Evolutionary conservation across 2,113 vertebrate species (phyloP).

Genomic region (Carettochelys insculpta): DNA sequence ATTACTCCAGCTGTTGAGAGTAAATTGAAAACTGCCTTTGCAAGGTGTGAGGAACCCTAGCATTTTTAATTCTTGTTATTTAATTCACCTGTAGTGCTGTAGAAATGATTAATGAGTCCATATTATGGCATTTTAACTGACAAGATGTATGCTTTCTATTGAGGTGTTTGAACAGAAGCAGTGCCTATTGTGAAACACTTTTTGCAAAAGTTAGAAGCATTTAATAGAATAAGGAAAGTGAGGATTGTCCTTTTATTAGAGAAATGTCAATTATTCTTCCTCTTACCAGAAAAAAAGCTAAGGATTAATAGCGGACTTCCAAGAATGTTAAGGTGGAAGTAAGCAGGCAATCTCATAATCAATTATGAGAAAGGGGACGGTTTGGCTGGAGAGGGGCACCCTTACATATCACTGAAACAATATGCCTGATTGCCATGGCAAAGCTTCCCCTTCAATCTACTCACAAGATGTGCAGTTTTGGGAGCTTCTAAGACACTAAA

Average conservation of each 20-base stretch:
- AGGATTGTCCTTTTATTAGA: constrained; percentile 29
- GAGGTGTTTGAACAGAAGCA: constrained; percentile 8
- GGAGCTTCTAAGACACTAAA: constrained; percentile 51
- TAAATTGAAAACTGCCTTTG: constrained; percentile 25
- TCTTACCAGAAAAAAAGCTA: constrained; percentile 34
- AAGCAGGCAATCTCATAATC: constrained; percentile 33
- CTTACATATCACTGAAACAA: constrained; percentile 19
- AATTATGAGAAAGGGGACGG: no score
- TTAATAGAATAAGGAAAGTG: constrained; percentile 55
- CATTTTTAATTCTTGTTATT: constrained; percentile 45
- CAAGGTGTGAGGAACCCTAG: neutral
- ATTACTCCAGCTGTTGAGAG: constrained; percentile 7
- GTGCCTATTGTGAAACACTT: constrained; percentile 1
- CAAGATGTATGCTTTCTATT: constrained; percentile 37
- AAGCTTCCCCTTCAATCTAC: constrained; percentile 42
- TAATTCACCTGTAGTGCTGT: constrained; percentile 29
- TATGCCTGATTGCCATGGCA: constrained; percentile 15
- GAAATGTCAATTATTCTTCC: constrained; percentile 49
- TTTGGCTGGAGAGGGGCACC: no score
- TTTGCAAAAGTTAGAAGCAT: constrained; percentile 41
- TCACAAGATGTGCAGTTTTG: constrained; percentile 53
- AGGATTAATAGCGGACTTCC: constrained; percentile 47
- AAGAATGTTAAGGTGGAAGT: constrained; percentile 26
- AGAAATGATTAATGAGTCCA: constrained; percentile 49
- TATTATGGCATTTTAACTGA: constrained; percentile 50